Base-by-base conservation (phyloP, 2,888 invertebrate species). In the Eristalis arbustorum region DNA sequence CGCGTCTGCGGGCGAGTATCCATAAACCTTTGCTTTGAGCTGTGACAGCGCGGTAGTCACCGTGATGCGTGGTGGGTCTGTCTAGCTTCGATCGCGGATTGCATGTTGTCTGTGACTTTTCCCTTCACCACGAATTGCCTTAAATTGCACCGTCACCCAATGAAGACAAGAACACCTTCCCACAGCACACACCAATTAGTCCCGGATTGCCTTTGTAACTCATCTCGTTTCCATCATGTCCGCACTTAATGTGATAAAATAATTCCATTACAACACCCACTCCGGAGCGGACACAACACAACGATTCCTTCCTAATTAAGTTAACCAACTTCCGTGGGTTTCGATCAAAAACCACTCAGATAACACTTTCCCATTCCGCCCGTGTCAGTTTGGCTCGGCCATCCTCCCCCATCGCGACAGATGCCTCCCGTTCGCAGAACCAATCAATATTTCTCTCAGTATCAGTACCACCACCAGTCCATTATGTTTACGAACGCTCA, bases 311-410 rank as follows among this genome's bases (percentile, higher is more conserved):
- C 72, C 77, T 82, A 82, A 85, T 85, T 82, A 74, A 82, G 42
- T 87, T 69, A 81, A 42, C 59, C 78, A 83, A 79, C 75, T 82
- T 87, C 71, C 82, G 62, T 77, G 37, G 62, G 34, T 28, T 71
- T 77, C 62, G 64, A 82, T 85, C 77, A 77, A 82, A 77, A 74
- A 82, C 69, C 77, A 82, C 77, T 82, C 77, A 74, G 37, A 69
- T 63, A 78, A 59, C 67, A 75, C 87, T 85, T 76, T 71, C 40
- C 25, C 80, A 31, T 31, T 31, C 8, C 31, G 0, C n/a, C 31
- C 8, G 0, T 31, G 31, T 8, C 31, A 31, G 31, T 10, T 31
- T 31, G 31, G 31, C 31, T 5, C 1, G 4, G 6, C 31, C 10
- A 4, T 10, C 31, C 31, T 31, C 31, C 6, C 5, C 31, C 49